Conservation (phyloP, 2,113 vertebrate genomes). For the Xiphophorus maculatus region DNA sequence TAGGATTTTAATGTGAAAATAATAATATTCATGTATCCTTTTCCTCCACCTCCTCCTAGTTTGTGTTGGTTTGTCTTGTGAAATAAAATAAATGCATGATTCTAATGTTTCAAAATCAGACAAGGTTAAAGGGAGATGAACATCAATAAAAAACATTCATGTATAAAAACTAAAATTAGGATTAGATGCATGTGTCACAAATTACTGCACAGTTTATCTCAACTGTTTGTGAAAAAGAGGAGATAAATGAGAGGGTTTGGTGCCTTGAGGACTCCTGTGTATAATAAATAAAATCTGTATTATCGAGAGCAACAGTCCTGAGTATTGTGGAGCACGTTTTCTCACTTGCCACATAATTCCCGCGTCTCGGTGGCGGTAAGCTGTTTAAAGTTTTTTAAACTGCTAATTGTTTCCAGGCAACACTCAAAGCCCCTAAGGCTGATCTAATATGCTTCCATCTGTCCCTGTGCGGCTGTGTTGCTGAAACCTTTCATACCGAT, state of each 20-base stretch:
- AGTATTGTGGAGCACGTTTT: neutral
- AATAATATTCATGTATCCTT: neutral
- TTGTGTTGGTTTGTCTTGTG: neutral
- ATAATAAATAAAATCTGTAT: neutral
- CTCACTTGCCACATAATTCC: conserved; percentile 22
- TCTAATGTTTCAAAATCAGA: neutral
- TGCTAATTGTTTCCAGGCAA: conserved; percentile 65
- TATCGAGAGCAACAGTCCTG: neutral
- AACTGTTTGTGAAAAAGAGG: neutral
- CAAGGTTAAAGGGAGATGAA: neutral
- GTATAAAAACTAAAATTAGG: neutral
- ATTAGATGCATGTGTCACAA: neutral
- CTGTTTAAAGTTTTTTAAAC: conserved; percentile 67
- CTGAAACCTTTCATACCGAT: conserved; percentile 59
- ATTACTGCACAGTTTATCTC: neutral
- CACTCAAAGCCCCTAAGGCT: conserved; percentile 52
- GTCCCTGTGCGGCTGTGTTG: conserved; percentile 30
- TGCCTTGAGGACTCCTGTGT: neutral
- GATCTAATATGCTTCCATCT: conserved; percentile 70
- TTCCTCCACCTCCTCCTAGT: neutral
- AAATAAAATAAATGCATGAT: neutral
- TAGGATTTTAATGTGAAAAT: too few relatives aligned
- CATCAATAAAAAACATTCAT: neutral
- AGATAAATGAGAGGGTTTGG: neutral
- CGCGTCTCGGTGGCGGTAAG: conserved; percentile 56